A percentile compares a stretch with the other conserved stretches of the same genome.
Evolutionary conservation across 2,888 invertebrate genomes (phyloP).

Genomic region (Panorpa germanica): DNA sequence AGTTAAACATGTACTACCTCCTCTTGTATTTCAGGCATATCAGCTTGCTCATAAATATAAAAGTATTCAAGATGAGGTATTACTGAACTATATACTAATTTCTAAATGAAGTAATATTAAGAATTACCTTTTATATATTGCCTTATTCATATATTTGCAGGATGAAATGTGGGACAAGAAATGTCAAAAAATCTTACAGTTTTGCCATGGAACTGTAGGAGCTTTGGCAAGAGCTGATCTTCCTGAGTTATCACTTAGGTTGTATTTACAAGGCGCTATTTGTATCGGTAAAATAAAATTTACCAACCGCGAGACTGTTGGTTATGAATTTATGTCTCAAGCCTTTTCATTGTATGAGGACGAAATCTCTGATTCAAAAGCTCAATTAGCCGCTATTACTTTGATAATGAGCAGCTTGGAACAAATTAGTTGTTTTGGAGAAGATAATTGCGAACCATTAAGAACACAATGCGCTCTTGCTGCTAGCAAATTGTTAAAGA

Average conservation of each 20-base stretch:
- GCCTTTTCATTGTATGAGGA: conserved; percentile 97
- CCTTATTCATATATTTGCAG: conserved; percentile 22
- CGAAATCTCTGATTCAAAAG: conserved; percentile 93
- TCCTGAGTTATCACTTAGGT: conserved; percentile 77
- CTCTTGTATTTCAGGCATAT: conserved; percentile 87
- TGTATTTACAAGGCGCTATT: conserved; percentile 90
- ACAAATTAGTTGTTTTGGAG: conserved; percentile 83
- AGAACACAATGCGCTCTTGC: conserved; percentile 91
- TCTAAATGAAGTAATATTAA: not conserved
- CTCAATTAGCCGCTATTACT: conserved; percentile 89
- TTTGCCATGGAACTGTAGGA: conserved; percentile 89
- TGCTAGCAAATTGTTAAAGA: conserved; percentile 88
- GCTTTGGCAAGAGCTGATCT: conserved; percentile 89
- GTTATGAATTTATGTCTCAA: conserved; percentile 93
- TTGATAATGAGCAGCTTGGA: conserved; percentile 91
- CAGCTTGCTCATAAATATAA: conserved; percentile 72
- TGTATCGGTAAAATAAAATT: conserved; percentile 84
- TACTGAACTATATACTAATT: conserved; percentile 11
- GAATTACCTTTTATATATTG: not conserved
- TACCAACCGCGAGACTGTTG: conserved; percentile 89
- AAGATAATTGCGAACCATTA: conserved; percentile 93
- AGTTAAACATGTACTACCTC: conserved; percentile 81
- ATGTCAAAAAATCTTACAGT: conserved; percentile 94
- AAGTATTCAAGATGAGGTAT: conserved; percentile 49
- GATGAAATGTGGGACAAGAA: conserved; percentile 98